Evolutionary conservation across 2,797 vertebrate species (phyloP), one percentile per base, ranked within the genome.

Genomic region (Malacoraja senta): DNA sequence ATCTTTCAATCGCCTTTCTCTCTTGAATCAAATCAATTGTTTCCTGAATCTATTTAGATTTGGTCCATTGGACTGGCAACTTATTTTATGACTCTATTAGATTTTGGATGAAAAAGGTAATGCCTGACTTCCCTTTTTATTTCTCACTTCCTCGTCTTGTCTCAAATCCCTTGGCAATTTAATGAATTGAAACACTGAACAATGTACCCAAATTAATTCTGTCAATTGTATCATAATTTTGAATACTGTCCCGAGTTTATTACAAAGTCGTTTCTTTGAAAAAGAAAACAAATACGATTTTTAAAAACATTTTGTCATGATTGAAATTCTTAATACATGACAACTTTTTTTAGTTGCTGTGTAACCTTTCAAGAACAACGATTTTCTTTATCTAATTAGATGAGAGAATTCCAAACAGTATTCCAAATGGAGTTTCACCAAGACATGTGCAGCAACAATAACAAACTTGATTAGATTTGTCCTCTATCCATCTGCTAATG

Each of bases 121-220:
- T 32, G 26, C 80, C 44, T 83, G 80, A 83, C 44, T 53, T 53
- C 38, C 44, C 80, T 53, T 86, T 17, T 63, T 86, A 86, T 63
- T 86, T 6, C 83, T 86, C 15, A 86, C 29, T 86, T 86, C 29
- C 61, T 32, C 58, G 63, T 86, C 61, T 63, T 61, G n/a, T 63
- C 83, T 63, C 58, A 86, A 86, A 86, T 86, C 44, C 44, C 80
- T 74, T 26, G 21, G 80, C 53, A 53, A 53, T 83, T 83, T 26
- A 83, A 26, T 35, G 29, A n/a, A 86, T 86, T 86, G 53, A 26
- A 3, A 17, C 83, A 86, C 58, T 86, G 58, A 86, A 61, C 81
- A 86, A 61, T 86, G 65, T 86, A 10, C 58, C 83, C 29, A 65
- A 86, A 86, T 86, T 63, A 86, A 86, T 86, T 86, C 83, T 86